These are phyloP conservation scores for Parthenolecanium corni DNA, from an alignment of 2,888 invertebrate genomes.

Conservation along the genomic window DNA sequence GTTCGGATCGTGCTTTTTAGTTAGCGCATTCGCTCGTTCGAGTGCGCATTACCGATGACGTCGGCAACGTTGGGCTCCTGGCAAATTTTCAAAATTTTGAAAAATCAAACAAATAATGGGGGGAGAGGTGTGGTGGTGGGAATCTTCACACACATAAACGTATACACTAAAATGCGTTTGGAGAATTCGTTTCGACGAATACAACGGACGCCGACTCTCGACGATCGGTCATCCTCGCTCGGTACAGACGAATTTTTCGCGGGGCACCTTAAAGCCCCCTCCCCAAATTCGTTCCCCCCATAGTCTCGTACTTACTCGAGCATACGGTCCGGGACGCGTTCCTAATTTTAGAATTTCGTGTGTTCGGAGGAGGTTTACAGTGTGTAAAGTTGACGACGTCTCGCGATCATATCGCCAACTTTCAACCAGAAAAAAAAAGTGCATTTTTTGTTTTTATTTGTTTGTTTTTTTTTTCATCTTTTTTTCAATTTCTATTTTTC, in stretches of 20 bases:
- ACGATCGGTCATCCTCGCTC: constrained; percentile 27
- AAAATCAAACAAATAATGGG: not conserved
- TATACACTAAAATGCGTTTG: not conserved
- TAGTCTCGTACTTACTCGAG: not conserved
- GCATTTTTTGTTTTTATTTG: not conserved
- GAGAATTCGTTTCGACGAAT: not conserved
- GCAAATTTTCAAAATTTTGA: not conserved
- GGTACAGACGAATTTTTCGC: constrained; percentile 6
- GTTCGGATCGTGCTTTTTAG: constrained; percentile 2
- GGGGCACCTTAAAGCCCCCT: not conserved
- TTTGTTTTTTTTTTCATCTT: not conserved
- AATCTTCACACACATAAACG: not conserved
- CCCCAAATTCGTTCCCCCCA: too few species aligned
- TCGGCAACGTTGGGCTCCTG: not conserved
- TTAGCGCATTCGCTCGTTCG: not conserved
- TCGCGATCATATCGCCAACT: constrained; percentile 20
- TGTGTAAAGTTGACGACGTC: constrained; percentile 22
- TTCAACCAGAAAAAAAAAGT: not conserved
- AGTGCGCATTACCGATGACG: not conserved
- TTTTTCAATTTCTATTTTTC: not conserved
- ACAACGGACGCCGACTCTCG: not conserved
- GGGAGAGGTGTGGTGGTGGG: not conserved
- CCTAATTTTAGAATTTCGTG: constrained; percentile 27
- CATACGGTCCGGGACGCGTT: constrained; percentile 21
- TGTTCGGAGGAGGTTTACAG: constrained; percentile 13